A percentile compares a stretch with the other conserved stretches of the same genome.
These are phyloP conservation scores for Echinops telfairi DNA, from an alignment of 2,113 vertebrate species.

Conservation along the genomic window DNA sequence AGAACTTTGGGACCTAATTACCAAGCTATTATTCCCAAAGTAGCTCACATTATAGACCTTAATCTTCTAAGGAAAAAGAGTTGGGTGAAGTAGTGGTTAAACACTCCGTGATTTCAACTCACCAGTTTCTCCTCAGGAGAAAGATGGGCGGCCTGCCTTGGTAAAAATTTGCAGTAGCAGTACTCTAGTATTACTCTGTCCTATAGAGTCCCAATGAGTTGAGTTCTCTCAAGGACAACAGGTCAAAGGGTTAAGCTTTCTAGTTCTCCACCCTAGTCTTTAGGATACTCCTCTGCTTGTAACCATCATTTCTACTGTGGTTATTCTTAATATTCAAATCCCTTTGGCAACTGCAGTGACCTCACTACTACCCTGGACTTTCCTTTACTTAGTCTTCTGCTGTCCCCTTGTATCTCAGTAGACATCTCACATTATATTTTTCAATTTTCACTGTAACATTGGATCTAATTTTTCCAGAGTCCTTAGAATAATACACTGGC, in stretches of 20 bases:
- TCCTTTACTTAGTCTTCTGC: background rate
- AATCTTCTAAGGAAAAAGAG: background rate
- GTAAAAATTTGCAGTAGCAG: no score
- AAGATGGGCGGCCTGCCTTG: background rate
- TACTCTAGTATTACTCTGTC: no score
- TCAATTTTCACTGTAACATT: background rate
- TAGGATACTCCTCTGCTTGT: constrained; percentile 5
- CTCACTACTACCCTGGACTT: background rate
- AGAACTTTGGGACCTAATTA: constrained; percentile 54
- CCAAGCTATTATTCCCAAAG: constrained; percentile 57
- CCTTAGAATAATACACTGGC: constrained; percentile 4
- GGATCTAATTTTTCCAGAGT: constrained; percentile 31
- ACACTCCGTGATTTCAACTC: background rate
- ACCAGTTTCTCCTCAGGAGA: background rate
- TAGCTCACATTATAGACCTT: constrained; percentile 38
- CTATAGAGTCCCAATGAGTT: background rate
- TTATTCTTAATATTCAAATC: constrained; percentile 53
- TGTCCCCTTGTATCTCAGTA: background rate
- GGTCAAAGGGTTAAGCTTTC: background rate
- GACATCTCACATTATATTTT: background rate
- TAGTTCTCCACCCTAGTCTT: constrained; percentile 32
- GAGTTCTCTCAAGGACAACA: background rate
- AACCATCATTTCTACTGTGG: constrained; percentile 50
- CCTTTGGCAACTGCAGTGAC: constrained; percentile 30
- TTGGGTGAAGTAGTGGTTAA: background rate